Conservation (phyloP, 1,140 invertebrate genomes). For the Leptinotarsa undecemlineata region DNA sequence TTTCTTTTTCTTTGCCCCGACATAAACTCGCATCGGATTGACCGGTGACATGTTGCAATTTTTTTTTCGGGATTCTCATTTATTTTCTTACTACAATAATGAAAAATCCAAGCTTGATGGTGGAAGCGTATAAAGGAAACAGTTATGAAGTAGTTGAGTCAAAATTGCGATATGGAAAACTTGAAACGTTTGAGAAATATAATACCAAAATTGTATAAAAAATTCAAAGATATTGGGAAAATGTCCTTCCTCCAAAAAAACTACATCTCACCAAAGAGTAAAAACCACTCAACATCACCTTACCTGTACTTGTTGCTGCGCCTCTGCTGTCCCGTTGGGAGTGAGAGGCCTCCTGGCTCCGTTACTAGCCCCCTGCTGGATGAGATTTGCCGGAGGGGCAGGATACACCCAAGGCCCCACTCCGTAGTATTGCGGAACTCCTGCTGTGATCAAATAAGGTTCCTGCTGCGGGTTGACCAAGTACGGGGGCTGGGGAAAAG, state of each 20-base stretch:
- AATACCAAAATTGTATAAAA: neutral
- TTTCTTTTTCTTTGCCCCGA: too few species aligned
- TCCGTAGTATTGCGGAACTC: constrained; percentile 79
- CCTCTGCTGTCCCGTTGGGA: constrained; percentile 52
- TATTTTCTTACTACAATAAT: too few species aligned
- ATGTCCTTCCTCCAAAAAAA: neutral
- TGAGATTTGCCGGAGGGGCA: constrained; percentile 67
- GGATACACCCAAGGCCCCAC: constrained; percentile 84
- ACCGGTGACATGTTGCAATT: too few species aligned
- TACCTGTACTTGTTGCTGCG: constrained; percentile 54
- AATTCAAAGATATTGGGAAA: neutral
- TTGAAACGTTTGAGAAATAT: neutral
- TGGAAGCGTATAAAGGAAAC: too few species aligned
- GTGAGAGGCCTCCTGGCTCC: constrained; percentile 57
- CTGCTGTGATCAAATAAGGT: constrained; percentile 52
- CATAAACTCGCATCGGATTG: too few species aligned
- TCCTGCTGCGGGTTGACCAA: constrained; percentile 73
- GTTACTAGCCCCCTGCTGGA: constrained; percentile 68
- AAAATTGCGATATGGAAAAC: neutral
- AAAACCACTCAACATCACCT: neutral
- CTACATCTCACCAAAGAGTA: too few species aligned
- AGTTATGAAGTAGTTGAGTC: neutral
- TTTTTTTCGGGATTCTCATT: too few species aligned
- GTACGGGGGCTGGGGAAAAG: constrained; percentile 80
- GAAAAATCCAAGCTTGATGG: too few species aligned